Base-by-base conservation (phyloP, 1,140 invertebrate genomes). In the Orius insidiosus region DNA sequence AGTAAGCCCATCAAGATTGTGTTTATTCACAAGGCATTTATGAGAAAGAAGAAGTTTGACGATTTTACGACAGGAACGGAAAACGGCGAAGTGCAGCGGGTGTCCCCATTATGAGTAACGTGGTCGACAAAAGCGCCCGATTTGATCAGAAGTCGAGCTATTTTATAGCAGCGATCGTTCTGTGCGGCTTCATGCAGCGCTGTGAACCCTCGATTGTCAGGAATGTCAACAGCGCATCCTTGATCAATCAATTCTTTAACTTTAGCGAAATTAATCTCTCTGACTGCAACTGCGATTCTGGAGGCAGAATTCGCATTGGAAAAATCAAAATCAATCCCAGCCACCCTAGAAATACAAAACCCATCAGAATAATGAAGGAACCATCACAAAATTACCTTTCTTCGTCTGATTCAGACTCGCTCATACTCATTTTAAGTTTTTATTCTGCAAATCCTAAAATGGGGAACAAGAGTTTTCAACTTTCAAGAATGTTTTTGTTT, bases 151-250 rank as follows among this genome's bases (percentile, higher is more conserved):
- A 49, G 13, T 9, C 42, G 15, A 24, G 30, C 33, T 4, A 49
- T 45, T 3, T 49, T 31, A 2, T 31, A 9, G 9, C 13, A 19
- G 10, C 38, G 34, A 16, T 49, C 42, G 8, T 18, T 36, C 3
- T 11, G 14, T 8, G 47, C n/a, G 4, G 47, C 47, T 45, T 49
- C 47, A 18, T 49, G 47, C 24, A 49, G 34, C 6, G 42, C 24
- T 6, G 47, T 49, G 31, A 34, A 49, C 2, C 47, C 40, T 30
- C 47, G 41, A 32, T 49, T 49, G 42, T 49, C 47, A 3, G 42
- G 33, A 7, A 41, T 32, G n/a, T 49, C 36, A 1, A 36, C 41
- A 1, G 16, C n/a, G 15, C 3, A 33, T 8, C 34, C 41, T 31
- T 45, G 14, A 7, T 15, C 15, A 7, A 49, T 11, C 7, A 49